Evolutionary conservation across 2,888 invertebrate genomes (phyloP).

Genomic region (Brachylomia viminalis): DNA sequence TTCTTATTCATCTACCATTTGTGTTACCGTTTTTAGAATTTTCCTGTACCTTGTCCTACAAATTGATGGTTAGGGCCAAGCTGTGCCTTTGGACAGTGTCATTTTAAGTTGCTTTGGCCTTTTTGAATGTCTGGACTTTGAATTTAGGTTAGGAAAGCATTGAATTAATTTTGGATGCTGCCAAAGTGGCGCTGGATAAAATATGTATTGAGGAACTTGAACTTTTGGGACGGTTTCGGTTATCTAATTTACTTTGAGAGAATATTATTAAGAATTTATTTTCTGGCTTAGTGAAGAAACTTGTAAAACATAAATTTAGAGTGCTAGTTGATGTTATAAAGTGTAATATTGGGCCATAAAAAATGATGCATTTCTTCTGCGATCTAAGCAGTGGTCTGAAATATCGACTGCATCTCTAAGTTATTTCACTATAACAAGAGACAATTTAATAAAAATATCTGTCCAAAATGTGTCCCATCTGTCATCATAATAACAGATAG

Average conservation of each 20-base stretch:
- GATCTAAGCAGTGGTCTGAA: neutral
- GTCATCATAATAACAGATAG: neutral
- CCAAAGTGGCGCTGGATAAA: conserved; percentile 50
- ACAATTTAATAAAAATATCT: neutral
- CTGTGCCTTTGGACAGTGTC: conserved; percentile 48
- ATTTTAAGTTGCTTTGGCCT: conserved; percentile 44
- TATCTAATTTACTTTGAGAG: conserved; percentile 42
- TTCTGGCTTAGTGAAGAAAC: conserved; percentile 18
- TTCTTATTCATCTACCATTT: conserved; percentile 68
- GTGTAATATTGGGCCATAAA: neutral
- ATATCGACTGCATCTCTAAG: neutral
- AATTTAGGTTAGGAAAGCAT: conserved; percentile 32
- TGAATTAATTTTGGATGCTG: conserved; percentile 51
- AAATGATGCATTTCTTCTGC: neutral
- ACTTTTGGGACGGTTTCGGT: conserved; percentile 38
- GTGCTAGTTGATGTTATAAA: neutral
- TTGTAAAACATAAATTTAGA: neutral
- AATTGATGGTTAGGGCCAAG: conserved; percentile 61
- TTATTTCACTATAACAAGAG: neutral
- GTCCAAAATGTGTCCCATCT: too few species aligned
- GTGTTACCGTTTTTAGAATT: conserved; percentile 62
- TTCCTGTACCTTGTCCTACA: conserved; percentile 56
- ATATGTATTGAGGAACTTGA: conserved; percentile 28
- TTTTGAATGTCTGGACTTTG: conserved; percentile 11
- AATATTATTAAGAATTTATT: conserved; percentile 19